Conservation (phyloP, 2,888 invertebrate species). For the Coelogynopora nodosa region DNA sequence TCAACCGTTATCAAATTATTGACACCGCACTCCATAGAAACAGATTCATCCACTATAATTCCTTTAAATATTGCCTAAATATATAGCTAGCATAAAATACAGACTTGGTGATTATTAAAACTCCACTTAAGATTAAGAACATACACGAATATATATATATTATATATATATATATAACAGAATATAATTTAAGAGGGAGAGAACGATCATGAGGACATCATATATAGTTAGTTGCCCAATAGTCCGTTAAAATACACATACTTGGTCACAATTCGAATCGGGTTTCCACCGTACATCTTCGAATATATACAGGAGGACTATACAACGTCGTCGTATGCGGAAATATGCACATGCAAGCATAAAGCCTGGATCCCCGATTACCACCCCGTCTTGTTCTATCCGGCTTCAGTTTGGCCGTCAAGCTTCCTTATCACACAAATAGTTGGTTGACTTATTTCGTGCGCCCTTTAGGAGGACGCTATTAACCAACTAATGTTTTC, state of each 20-base stretch:
- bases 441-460: background rate
- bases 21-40: background rate
- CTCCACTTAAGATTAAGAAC: background rate
- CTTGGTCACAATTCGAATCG: background rate
- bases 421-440: background rate
- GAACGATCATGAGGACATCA: no score
- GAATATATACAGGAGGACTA: background rate
- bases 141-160: no score
- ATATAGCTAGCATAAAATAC: background rate
- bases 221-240: conserved; percentile 12
- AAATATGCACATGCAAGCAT: no score
- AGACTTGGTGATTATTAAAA: background rate
- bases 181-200: background rate
- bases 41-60: background rate
- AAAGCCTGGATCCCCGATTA: no score
- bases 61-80: background rate
- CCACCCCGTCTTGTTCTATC: background rate
- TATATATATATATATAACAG: no score
- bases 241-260: conserved; percentile 18
- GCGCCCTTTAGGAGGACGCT: background rate
- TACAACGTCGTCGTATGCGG: no score
- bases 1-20: conserved; percentile 8
- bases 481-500: conserved; percentile 1
- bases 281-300: background rate
- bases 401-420: background rate